A percentile compares a stretch with the other conserved stretches of the same genome.
phyloP scores from a whole-genome alignment of 2,888 invertebrate species.

The Patella pellucida region DNA sequence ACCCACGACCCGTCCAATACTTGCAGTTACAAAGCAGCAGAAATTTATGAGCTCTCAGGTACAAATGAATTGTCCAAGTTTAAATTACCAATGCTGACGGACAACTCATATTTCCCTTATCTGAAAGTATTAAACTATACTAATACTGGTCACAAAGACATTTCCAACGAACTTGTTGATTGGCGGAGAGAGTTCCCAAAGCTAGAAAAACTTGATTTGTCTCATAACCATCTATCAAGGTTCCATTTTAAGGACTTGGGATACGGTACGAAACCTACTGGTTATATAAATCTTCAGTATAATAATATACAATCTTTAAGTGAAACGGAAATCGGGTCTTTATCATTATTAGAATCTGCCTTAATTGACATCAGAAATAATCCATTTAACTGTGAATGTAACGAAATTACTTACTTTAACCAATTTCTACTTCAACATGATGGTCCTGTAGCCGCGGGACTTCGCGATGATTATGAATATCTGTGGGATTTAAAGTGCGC shows the following conservation, averaged over 20 bases:
- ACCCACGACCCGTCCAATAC: too few relatives aligned
- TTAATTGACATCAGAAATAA: conserved; percentile 45
- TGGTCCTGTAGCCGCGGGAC: conserved; percentile 11
- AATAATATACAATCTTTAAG: conserved; percentile 47
- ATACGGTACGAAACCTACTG: neutral
- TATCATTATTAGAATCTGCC: conserved; percentile 35
- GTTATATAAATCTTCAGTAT: conserved; percentile 33
- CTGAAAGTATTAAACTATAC: conserved; percentile 32
- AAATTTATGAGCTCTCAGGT: too few relatives aligned
- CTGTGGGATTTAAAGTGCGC: conserved; percentile 39
- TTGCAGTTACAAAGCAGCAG: too few relatives aligned
- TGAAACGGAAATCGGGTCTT: conserved; percentile 33
- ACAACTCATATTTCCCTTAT: conserved; percentile 10
- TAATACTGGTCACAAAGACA: conserved; percentile 23
- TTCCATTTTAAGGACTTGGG: conserved; percentile 9
- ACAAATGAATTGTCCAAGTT: too few relatives aligned
- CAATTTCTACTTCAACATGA: conserved; percentile 23
- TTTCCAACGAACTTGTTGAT: conserved; percentile 28
- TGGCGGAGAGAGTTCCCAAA: conserved; percentile 41
- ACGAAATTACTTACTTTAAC: conserved; percentile 34
- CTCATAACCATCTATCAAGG: conserved; percentile 36
- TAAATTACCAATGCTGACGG: neutral
- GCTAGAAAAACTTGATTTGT: conserved; percentile 41
- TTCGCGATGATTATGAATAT: conserved; percentile 33
- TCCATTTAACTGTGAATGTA: conserved; percentile 45